A percentile compares a stretch with the other conserved stretches of the same genome.
These are phyloP conservation scores for Aphis gossypii DNA, from an alignment of 1,140 invertebrate species.

Conservation along the genomic window DNA sequence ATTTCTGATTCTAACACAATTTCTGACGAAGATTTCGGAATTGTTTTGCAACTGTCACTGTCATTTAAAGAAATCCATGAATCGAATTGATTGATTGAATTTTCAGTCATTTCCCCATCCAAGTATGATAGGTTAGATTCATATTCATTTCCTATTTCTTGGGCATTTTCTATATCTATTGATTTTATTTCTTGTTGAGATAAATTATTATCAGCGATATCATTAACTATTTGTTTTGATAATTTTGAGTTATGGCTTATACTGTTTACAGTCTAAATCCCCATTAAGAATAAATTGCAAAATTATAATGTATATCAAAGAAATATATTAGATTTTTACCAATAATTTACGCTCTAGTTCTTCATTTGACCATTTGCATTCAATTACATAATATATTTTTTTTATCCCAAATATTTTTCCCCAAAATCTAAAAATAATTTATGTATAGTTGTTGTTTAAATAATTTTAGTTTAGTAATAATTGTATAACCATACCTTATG, in stretches of 20 bases:
- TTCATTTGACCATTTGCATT: conserved; percentile 26
- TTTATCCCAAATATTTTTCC: conserved; percentile 46
- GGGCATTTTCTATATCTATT: neutral
- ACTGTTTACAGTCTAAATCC: neutral
- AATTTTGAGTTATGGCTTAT: neutral
- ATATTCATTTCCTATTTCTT: neutral
- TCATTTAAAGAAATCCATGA: neutral
- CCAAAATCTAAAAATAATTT: conserved; percentile 41
- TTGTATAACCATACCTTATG: neutral
- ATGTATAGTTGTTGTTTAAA: neutral
- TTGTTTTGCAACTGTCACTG: no score
- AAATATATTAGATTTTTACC: neutral
- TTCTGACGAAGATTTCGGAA: no score
- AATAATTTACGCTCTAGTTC: neutral
- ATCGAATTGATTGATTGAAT: neutral
- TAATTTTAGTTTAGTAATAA: neutral
- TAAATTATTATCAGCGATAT: neutral
- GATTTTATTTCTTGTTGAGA: neutral
- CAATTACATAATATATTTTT: conserved; percentile 34
- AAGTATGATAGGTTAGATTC: neutral
- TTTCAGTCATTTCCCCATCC: neutral
- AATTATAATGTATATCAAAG: neutral
- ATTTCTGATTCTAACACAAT: neutral
- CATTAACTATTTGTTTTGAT: neutral
- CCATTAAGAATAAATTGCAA: neutral